These are phyloP conservation scores for Paelopatides confundens DNA, from an alignment of 53 echinoderm and acorn worm species.

Conservation along the genomic window DNA sequence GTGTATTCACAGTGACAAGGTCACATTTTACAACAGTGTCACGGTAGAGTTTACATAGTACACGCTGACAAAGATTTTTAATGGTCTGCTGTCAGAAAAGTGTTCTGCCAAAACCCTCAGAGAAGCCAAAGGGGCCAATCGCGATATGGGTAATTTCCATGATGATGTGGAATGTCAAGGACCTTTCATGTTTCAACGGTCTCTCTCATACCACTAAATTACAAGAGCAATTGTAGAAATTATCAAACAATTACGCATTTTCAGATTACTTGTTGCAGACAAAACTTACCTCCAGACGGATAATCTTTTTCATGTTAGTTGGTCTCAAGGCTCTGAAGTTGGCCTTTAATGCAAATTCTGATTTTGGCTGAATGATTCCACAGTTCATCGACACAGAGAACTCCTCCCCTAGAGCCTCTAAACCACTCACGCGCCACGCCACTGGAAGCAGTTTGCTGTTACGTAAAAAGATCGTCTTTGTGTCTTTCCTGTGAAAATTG, in stretches of 20 bases:
- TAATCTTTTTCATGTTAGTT: slow-evolving; percentile 95
- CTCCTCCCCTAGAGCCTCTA: slow-evolving; percentile 98
- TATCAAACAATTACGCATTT: background rate
- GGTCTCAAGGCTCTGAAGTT: slow-evolving; percentile 98
- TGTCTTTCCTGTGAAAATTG: slow-evolving; percentile 84
- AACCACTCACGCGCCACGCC: slow-evolving; percentile 91
- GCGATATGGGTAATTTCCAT: no score
- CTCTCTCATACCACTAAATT: no score
- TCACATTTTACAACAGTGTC: no score
- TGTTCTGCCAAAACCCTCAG: no score
- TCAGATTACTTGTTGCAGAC: background rate
- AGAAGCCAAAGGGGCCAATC: no score
- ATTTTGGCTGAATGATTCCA: slow-evolving; percentile 96
- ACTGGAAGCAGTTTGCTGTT: slow-evolving; percentile 97
- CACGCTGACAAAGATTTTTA: no score
- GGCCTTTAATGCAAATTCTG: slow-evolving; percentile 98
- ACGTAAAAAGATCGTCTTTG: slow-evolving; percentile 96
- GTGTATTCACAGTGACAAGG: no score
- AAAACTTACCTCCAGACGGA: slow-evolving; percentile 86
- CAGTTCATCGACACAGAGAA: slow-evolving; percentile 91
- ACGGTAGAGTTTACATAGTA: no score
- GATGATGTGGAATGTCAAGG: no score
- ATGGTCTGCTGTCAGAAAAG: no score
- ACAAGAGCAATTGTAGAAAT: no score
- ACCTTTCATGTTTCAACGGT: no score